Evolutionary conservation across 2,888 invertebrate species (phyloP), one percentile per base, ranked within the genome.

Genomic region (Quadroppia sp.): DNA sequence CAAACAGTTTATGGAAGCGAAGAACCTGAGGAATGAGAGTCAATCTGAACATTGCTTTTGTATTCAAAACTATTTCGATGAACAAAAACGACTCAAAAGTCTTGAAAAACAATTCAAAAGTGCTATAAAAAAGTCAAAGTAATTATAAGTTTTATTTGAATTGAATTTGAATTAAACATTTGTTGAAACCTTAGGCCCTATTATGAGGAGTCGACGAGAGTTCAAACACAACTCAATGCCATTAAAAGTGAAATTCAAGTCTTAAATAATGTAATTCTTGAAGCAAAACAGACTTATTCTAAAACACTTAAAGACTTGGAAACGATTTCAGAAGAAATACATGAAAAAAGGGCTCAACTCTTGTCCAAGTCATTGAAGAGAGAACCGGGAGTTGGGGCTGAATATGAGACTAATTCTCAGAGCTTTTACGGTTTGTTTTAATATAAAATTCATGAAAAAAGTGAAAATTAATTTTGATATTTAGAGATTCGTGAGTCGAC

Each of bases 341-440:
- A 76, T 28, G 76, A 76, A 48, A 74, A 72, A 50, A 71, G 76
- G 20, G 36, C 53, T 32, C 61, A 71, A 40, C 36, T 59, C 1
- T 15, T 75, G 11, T 30, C 72, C 1, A 75, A 73, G 23, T 74
- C 64, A 30, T n/a, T 75, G 20, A 71, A 36, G 25, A 71, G 75
- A 50, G 75, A 75, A 53, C 75, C 75, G 17, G 75, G 75, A 23
- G 75, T 74, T 20, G 75, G 75, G 3, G 75, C 75, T n/a, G 75
- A 75, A 53, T 17, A 25, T 20, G 69, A 45, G 15, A 45, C 23
- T 23, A 67, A 32, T 36, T 36, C 11, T 15, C 20, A 42, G 2
- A 3, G 23, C 13, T 42, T 25, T 69, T 23, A 7, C n/a, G 69
- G 36, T 23, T 56, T 56, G 17, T 36, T 36, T 36, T 7, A 7